Evolutionary conservation across 1,140 invertebrate species (phyloP), one percentile per base, ranked within the genome.

Genomic region (Magallana angulata): DNA sequence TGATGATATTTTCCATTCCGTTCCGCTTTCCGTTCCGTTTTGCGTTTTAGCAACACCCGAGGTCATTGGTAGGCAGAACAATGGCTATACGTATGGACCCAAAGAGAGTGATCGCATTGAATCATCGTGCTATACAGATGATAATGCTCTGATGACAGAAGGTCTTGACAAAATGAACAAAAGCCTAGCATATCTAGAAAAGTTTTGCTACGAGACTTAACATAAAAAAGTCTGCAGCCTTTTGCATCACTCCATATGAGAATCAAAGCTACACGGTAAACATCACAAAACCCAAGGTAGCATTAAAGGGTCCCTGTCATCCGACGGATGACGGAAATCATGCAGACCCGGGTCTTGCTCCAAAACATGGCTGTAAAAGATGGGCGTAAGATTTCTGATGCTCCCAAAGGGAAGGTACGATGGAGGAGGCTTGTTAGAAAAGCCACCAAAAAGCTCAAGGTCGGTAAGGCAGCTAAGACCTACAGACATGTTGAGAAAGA

Each of bases 151-250:
- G 6, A 30, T 60, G 0, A 84, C 87, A 12, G 80, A 81, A 12
- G n/a, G 7, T 9, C 58, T 57, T 14, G 68, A n/a, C 9, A 82
- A 84, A 7, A 86, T 89, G 87, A 11, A 87, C 18, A 24, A 24
- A 0, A 24, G 18, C 58, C 24, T 88, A 1, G 62, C 57, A 1
- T 16, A 85, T 0, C 87, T 91, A 8, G 12, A 87, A 2, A 0
- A 62, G 1, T 91, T 91, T 83, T 88, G 87, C 56, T 14, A 48
- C 0, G 87, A 62, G 68, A 11, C 36, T 91, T 6, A 91, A 91
- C 59, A 81, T 91, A 5, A 86, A 87, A 56, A 91, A 91, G 59
- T 89, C 68, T n/a, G n/a, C n/a, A n/a, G n/a, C n/a, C n/a, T n/a
- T n/a, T n/a, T n/a, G n/a, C n/a, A n/a, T n/a, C n/a, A n/a, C n/a